Base-by-base conservation (phyloP, 2,888 invertebrate species). In the Invenusta paracnida region DNA sequence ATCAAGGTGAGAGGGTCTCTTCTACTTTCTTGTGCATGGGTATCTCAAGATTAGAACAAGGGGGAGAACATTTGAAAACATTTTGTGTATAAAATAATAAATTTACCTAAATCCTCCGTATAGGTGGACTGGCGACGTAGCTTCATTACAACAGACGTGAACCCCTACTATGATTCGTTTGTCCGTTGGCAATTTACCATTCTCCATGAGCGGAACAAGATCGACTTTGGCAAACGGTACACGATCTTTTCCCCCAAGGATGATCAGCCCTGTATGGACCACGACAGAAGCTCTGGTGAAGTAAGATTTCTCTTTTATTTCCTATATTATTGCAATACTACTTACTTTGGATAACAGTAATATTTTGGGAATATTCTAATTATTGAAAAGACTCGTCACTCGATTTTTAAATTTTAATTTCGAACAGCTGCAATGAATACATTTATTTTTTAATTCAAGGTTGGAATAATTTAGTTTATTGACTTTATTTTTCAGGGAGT, bases 241-340 rank as follows among this genome's bases (percentile, higher is more conserved):
- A 97, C 98, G 0, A 95, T 99, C 88, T 99, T 94, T 92, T 98
- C 98, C 0, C 97, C 98, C 0, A 94, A 95, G 89, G 99, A 99
- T 92, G 95, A 95, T 5, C 99, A 99, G 91, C 98, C 99, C 0
- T 99, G 99, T 91, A 99, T 99, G 99, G 99, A 99, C 92, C 99
- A 99, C 91, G 99, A 99, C 91, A 94, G 99, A 89, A 94, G 96
- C 67, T 93, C 94, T 0, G 99, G 99, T 0, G 99, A 99, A 81
- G 73, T 73, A 73, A n/a, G 48, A 11, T 17, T 48, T 48, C 5
- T 48, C 48, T 48, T 48, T 5, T 48, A 84, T 17, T 87, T 79
- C 13, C 29, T 67, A 25, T 29, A 28, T 48, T 30, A 27, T 84
- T 27, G 66, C n/a, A n/a, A n/a, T n/a, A n/a, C n/a, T n/a, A n/a